These are phyloP conservation scores for Antedon mediterranea DNA, from an alignment of 53 echinoderm and acorn worm genomes.

Conservation along the genomic window DNA sequence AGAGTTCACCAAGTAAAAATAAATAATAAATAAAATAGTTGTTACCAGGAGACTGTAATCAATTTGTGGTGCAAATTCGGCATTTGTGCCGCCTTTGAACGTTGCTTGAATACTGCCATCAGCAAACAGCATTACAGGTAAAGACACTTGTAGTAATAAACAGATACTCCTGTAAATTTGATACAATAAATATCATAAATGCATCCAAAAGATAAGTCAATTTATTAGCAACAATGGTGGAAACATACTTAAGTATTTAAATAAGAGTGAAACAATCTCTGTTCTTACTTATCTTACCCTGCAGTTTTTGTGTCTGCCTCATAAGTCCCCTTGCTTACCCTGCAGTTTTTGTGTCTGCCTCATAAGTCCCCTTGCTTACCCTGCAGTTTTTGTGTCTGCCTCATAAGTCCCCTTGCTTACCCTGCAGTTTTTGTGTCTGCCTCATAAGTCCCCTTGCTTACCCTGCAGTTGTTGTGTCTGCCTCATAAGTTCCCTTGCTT, in stretches of 20 bases:
- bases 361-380: conserved; percentile 36
- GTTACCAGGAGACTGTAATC: conserved; percentile 74
- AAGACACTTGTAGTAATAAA: conserved; percentile 66
- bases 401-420: conserved; percentile 36
- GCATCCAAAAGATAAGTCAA: no score
- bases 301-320: conserved; percentile 72
- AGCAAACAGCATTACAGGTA: conserved; percentile 76
- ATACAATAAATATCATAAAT: background rate
- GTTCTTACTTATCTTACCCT: no score
- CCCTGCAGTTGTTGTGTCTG: conserved; percentile 81
- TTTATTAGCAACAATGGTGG: no score
- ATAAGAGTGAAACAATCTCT: no score
- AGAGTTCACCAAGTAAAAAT: no score
- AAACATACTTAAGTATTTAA: no score
- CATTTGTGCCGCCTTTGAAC: conserved; percentile 91
- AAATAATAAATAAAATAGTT: no score
- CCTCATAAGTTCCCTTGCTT: conserved; percentile 38
- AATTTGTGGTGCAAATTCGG: conserved; percentile 95
- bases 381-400: conserved; percentile 78
- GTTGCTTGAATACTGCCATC: conserved; percentile 54
- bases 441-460: conserved; percentile 33
- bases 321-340: conserved; percentile 38
- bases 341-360: conserved; percentile 75
- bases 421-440: conserved; percentile 83
- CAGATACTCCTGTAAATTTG: conserved; percentile 54